These are phyloP conservation scores for Cheilinus undulatus DNA, from an alignment of 2,113 vertebrate genomes.

Conservation along the genomic window DNA sequence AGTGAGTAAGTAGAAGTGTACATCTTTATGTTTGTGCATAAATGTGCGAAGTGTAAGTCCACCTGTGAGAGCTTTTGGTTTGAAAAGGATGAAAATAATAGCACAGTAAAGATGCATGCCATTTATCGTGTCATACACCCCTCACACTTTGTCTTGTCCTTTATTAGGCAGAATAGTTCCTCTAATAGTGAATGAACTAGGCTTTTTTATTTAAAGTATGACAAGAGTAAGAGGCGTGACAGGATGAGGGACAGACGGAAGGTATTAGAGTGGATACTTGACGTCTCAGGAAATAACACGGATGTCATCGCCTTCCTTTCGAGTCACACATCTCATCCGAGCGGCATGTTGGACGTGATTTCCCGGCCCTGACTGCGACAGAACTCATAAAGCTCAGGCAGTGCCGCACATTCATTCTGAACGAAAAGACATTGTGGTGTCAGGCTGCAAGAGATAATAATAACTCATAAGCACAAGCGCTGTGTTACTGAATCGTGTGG, in stretches of 20 bases:
- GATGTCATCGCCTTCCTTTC: slow-evolving; percentile 61
- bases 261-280: slow-evolving; percentile 61
- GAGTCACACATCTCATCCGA: slow-evolving; percentile 64
- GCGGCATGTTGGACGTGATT: slow-evolving; percentile 60
- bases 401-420: slow-evolving; percentile 52
- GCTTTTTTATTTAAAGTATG: slow-evolving; percentile 34
- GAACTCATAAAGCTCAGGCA: slow-evolving; percentile 70
- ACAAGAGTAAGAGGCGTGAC: slow-evolving; percentile 22
- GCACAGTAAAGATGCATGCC: not conserved
- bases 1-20: slow-evolving; percentile 23
- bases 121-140: slow-evolving; percentile 1
- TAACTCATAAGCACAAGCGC: slow-evolving; percentile 57
- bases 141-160: not conserved
- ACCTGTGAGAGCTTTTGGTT: slow-evolving; percentile 26
- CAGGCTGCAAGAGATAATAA: slow-evolving; percentile 62
- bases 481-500: slow-evolving; percentile 41
- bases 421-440: slow-evolving; percentile 51
- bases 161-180: slow-evolving; percentile 35
- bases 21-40: slow-evolving; percentile 39
- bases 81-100: slow-evolving; percentile 27
- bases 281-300: slow-evolving; percentile 70
- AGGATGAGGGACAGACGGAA: slow-evolving; percentile 49
- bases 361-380: slow-evolving; percentile 58
- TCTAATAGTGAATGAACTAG: slow-evolving; percentile 24
- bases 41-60: slow-evolving; percentile 21